Evolutionary conservation across 1,140 invertebrate genomes (phyloP), one percentile per base, ranked within the genome.

Genomic region (Papilio helenus): DNA sequence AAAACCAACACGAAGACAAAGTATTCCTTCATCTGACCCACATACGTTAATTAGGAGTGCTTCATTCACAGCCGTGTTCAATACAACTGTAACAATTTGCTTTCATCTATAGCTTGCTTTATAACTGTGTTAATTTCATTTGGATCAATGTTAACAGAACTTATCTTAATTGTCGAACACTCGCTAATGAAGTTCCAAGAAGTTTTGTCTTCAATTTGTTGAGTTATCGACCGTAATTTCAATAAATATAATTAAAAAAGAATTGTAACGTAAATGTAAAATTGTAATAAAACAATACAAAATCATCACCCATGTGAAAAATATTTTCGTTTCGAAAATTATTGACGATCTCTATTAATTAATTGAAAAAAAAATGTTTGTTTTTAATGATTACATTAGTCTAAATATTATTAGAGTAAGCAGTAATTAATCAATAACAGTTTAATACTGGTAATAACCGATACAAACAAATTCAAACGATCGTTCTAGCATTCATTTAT

Each of bases 1-100:
- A 90, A 89, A 91, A 90, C 87, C 92, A 93, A 94, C 89, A 90
- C 84, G 18, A 72, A 81, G 76, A 93, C 92, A 94, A 94, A 91
- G 92, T 88, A 84, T 83, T 86, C 85, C 86, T 92, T 91, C 87
- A 90, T 90, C 81, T 82, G 86, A 89, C 84, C 87, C 83, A 92
- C 86, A 90, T 91, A 86, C 79, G 87, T 84, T 93, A 90, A 92
- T 92, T 92, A 86, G 83, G 87, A 81, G 73, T 76, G 83, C 85
- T 87, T 81, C 84, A 85, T 89, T 88, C 86, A 89, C 89, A 81
- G 55, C 84, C 72, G 73, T 85, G 81, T 89, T 87, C 82, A 44
- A 86, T 83, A 80, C 81, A 87, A 84, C 85, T 72, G 65, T 81
- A 86, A 84, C 83, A 87, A 87, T 86, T 85, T 86, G 78, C 80